Percentiles rank a stretch among this genome's conserved stretches.
These are phyloP conservation scores for Eolophus roseicapilla DNA, from an alignment of 2,113 vertebrate genomes.

Conservation along the genomic window DNA sequence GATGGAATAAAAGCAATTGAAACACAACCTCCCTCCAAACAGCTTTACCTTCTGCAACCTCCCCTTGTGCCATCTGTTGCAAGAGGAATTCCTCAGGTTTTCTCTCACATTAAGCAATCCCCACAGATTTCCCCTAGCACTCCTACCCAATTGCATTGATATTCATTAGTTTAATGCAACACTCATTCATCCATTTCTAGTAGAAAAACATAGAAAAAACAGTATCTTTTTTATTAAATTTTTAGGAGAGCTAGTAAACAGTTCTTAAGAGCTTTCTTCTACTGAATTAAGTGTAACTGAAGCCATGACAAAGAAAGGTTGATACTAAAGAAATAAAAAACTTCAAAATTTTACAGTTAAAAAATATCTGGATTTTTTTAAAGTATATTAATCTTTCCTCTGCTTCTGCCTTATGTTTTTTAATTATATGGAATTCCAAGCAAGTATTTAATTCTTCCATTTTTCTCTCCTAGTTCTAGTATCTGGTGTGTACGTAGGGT, in stretches of 20 bases:
- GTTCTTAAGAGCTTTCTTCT: neutral
- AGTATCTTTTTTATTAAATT: neutral
- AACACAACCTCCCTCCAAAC: neutral
- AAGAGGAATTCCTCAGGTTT: slow-evolving; percentile 23
- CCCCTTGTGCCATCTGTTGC: slow-evolving; percentile 31
- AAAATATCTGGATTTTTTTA: neutral
- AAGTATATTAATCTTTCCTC: neutral
- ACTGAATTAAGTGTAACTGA: neutral
- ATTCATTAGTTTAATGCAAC: slow-evolving; percentile 14
- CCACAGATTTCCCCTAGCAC: neutral
- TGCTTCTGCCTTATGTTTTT: neutral
- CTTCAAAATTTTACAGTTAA: neutral
- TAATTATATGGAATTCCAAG: neutral
- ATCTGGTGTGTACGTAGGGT: neutral
- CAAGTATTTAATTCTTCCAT: neutral
- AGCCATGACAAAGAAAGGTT: neutral
- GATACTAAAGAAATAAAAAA: neutral
- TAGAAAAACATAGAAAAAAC: neutral
- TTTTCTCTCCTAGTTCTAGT: neutral
- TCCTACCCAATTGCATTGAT: slow-evolving; percentile 29
- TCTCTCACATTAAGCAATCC: neutral
- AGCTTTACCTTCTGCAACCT: slow-evolving; percentile 20
- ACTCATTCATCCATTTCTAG: neutral
- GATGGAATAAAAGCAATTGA: neutral
- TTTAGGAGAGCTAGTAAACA: neutral